Evolutionary conservation across 2,797 vertebrate genomes (phyloP), one percentile per base, ranked within the genome.

Genomic region (Podarcis lilfordi): DNA sequence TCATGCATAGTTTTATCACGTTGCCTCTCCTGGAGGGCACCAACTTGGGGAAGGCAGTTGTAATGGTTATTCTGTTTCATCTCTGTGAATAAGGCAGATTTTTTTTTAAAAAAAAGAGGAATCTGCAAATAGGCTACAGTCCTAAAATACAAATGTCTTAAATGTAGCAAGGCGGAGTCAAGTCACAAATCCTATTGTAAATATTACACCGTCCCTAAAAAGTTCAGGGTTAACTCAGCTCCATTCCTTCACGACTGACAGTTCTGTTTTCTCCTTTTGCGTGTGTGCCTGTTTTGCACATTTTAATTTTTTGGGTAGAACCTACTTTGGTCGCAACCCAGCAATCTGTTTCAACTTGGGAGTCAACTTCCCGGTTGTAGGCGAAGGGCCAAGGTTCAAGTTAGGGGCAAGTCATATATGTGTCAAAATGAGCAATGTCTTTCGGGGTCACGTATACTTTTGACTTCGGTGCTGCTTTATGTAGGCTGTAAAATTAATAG

Each of bases 351-450:
- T 77, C 91, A 79, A 86, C 95, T 90, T 93, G 91, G 94, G 95
- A 96, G 90, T 92, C 84, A n/a, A 45, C 88, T 97, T 95, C 96
- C 96, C 93, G 89, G 92, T 96, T 96, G 92, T 95, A 94, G 87
- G 96, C 94, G 93, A 94, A 92, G 96, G 96, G 96, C 94, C 95
- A 95, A 95, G 93, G 97, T 97, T 97, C 97, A 96, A 95, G 95
- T 94, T 93, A 92, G 96, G 97, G 96, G 93, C 96, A 96, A 89
- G 92, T 95, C 94, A 86, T 94, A 96, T 97, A 96, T 95, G 96
- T 97, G 97, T 97, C 97, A 97, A 86, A 96, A 97, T 97, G 97
- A 97, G 96, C 95, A 95, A 97, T 97, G 95, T 92, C 95, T 96
- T 94, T 91, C 95, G 94, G 95, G 96, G 96, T 97, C 96, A 95